Percentiles rank a stretch among this genome's conserved stretches.
phyloP scores from a whole-genome alignment of 2,113 vertebrate genomes.

The Pardalotus punctatus region DNA sequence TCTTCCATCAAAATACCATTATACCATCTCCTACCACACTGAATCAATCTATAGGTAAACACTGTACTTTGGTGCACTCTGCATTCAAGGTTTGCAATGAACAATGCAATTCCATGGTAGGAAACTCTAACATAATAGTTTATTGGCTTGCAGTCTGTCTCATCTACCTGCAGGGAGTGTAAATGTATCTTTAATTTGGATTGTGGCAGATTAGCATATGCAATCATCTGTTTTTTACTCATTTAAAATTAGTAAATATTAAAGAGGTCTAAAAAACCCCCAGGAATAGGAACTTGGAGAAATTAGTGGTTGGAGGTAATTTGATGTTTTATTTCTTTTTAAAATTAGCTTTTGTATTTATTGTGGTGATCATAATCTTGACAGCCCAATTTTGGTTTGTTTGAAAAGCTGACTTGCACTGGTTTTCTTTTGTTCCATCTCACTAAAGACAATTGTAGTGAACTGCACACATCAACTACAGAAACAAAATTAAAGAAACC shows the following conservation, averaged over 20 bases:
- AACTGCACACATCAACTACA: not conserved
- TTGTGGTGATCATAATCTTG: not conserved
- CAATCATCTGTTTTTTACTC: not conserved
- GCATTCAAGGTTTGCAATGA: not conserved
- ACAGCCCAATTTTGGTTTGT: not conserved
- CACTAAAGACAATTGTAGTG: not conserved
- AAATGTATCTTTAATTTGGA: not conserved
- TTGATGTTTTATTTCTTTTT: not conserved
- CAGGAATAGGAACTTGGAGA: not conserved
- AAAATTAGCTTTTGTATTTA: not conserved
- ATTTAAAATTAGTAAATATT: not conserved
- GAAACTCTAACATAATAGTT: not conserved
- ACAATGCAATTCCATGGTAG: not conserved
- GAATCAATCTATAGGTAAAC: not conserved
- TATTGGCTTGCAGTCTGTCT: not conserved
- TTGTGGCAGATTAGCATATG: not conserved
- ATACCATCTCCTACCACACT: not conserved
- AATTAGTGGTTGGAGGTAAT: not conserved
- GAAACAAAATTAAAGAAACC: not conserved
- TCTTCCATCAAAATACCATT: not conserved
- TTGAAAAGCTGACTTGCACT: not conserved
- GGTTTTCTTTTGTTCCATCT: not conserved
- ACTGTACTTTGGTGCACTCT: not conserved
- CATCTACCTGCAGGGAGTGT: not conserved
- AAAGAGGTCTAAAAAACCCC: not conserved